These are phyloP conservation scores for Pectinophora gossypiella DNA, from an alignment of 1,140 invertebrate species.

Conservation along the genomic window DNA sequence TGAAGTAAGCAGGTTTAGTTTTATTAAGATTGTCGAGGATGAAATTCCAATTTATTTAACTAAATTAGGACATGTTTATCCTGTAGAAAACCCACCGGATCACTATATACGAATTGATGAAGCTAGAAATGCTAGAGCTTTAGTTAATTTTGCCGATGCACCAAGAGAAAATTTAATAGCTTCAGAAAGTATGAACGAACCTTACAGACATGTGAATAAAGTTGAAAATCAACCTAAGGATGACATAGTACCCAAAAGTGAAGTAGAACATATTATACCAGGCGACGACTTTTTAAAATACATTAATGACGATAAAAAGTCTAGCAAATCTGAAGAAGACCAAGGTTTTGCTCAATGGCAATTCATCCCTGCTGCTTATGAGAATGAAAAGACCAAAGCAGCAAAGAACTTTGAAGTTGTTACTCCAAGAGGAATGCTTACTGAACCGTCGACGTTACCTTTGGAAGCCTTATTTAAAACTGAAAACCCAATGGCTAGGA, in stretches of 20 bases:
- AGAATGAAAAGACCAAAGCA: constrained; percentile 47
- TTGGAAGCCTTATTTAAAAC: constrained; percentile 79
- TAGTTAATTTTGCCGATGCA: constrained; percentile 56
- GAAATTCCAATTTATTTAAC: constrained; percentile 74
- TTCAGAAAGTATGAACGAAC: constrained; percentile 72
- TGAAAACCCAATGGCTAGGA: constrained; percentile 46
- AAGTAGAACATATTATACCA: constrained; percentile 39
- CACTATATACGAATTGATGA: constrained; percentile 72
- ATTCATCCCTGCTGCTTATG: constrained; percentile 67
- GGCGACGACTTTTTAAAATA: constrained; percentile 57
- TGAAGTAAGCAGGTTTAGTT: constrained; percentile 79
- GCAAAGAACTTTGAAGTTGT: constrained; percentile 51
- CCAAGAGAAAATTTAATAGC: constrained; percentile 68
- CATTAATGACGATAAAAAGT: constrained; percentile 57
- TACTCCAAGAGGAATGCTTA: constrained; percentile 45
- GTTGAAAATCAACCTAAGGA: constrained; percentile 19
- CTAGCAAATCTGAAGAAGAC: constrained; percentile 32
- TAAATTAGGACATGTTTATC: constrained; percentile 70
- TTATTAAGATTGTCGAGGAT: constrained; percentile 79
- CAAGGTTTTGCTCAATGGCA: constrained; percentile 48
- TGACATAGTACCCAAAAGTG: constrained; percentile 15
- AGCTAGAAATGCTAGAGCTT: constrained; percentile 66
- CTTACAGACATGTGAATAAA: constrained; percentile 64
- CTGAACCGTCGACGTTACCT: constrained; percentile 78
- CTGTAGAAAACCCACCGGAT: constrained; percentile 67